Evolutionary conservation across 2,888 invertebrate genomes (phyloP), one percentile per base, ranked within the genome.

Genomic region (Aelia acuminata): DNA sequence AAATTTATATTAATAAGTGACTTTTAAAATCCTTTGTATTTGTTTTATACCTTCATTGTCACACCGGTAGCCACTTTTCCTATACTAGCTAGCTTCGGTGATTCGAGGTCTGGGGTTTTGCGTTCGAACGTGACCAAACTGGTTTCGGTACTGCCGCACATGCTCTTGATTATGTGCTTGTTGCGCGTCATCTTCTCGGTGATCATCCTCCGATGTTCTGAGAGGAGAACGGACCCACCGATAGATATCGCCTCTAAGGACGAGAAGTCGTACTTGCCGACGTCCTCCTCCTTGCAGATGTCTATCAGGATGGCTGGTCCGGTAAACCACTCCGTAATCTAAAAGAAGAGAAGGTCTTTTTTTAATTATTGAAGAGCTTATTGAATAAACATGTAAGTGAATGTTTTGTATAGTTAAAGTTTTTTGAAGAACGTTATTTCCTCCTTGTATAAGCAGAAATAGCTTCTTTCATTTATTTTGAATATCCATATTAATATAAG

Each of bases 311-410:
- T 31, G 11, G 89, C 53, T 22, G 89, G 88, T 0, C 88, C 86
- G 18, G 89, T 88, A 49, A 89, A 88, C 88, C 88, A 88, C 1
- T 84, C 43, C 5, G 22, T n/a, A 1, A 88, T 86, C 89, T 89
- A 88, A 48, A 84, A 53, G n/a, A n/a, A 84, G n/a, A 48, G 35
- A 26, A 3, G 22, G 43, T 39, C 20, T 43, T 4, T 43, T 10
- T 43, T 43, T 43, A 43, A n/a, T n/a, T n/a, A n/a, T n/a, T n/a
- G n/a, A n/a, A n/a, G n/a, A n/a, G n/a, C n/a, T n/a, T n/a, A n/a
- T n/a, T n/a, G n/a, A n/a, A n/a, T n/a, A n/a, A n/a, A n/a, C n/a
- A n/a, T n/a, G n/a, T n/a, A 43, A 43, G 10, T 43, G 43, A 4
- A 43, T 10, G 10, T 43, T 43, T 43, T 43, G 4, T 43, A 43